These are phyloP conservation scores for Caenorhabditis imperialis DNA, from an alignment of 2,888 invertebrate species.

Conservation along the genomic window DNA sequence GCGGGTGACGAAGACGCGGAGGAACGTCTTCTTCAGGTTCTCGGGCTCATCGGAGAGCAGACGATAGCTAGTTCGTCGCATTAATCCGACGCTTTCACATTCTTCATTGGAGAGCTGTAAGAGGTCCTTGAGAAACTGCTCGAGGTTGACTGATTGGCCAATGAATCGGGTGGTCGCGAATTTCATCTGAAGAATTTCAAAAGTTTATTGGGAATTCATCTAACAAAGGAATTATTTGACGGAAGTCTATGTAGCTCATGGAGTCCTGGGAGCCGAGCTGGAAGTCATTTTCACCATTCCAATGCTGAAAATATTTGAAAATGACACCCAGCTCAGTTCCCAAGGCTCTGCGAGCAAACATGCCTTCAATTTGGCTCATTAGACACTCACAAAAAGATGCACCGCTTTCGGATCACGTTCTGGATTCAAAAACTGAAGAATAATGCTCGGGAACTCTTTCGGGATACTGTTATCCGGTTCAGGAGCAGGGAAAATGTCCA, in stretches of 20 bases:
- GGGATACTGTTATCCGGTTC: background rate
- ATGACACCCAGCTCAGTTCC: too few relatives aligned
- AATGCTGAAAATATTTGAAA: too few relatives aligned
- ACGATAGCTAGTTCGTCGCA: conserved; percentile 31
- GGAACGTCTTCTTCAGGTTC: conserved; percentile 16
- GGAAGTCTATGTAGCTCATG: too few relatives aligned
- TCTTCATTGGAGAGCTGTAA: background rate
- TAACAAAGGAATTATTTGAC: too few relatives aligned
- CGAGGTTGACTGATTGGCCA: conserved; percentile 1
- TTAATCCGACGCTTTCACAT: conserved; percentile 38
- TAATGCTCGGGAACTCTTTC: conserved; percentile 32
- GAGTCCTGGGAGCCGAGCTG: too few relatives aligned
- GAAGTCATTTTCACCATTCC: too few relatives aligned
- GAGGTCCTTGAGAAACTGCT: conserved; percentile 27
- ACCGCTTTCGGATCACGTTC: conserved; percentile 17
- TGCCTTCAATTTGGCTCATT: too few relatives aligned
- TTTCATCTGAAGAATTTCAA: conserved; percentile 34
- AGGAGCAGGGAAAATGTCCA: conserved; percentile 12
- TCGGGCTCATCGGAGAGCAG: too few relatives aligned
- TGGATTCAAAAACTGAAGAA: conserved; percentile 41
- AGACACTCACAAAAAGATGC: conserved; percentile 32
- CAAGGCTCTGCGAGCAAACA: too few relatives aligned
- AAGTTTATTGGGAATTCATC: background rate
- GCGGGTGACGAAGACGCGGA: conserved; percentile 27
- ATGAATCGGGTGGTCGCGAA: conserved; percentile 22